A percentile compares a stretch with the other conserved stretches of the same genome.
phyloP scores from a whole-genome alignment of 2,888 invertebrate genomes.

The Acronicta aceris region DNA sequence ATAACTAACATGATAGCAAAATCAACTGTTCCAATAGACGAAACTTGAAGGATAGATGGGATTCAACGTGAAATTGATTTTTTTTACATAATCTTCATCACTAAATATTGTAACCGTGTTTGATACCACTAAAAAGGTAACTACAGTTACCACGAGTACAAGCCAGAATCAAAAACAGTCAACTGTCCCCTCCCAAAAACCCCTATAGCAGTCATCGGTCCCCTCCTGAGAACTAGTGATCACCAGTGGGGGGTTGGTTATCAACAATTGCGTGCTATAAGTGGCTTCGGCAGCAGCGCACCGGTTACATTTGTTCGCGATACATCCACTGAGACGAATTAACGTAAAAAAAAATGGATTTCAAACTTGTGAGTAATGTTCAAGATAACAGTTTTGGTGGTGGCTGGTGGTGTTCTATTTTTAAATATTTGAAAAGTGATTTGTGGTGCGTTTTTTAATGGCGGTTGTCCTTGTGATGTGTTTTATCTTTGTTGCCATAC shows the following conservation, averaged over 20 bases:
- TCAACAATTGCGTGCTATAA: slow-evolving; percentile 41
- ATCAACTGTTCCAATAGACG: too few species aligned
- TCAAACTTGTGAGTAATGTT: slow-evolving; percentile 62
- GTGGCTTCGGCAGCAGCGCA: slow-evolving; percentile 7
- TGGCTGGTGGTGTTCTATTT: slow-evolving; percentile 37
- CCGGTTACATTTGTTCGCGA: slow-evolving; percentile 36
- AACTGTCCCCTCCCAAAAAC: background rate
- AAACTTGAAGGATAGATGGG: too few species aligned
- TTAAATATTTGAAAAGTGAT: slow-evolving; percentile 28
- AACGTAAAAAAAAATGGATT: slow-evolving; percentile 58
- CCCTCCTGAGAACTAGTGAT: background rate
- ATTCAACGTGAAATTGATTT: too few species aligned
- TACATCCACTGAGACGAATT: slow-evolving; percentile 17
- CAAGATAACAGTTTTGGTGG: slow-evolving; percentile 13
- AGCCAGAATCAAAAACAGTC: background rate
- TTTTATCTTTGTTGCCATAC: background rate
- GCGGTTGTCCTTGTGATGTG: slow-evolving; percentile 4
- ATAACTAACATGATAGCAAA: too few species aligned
- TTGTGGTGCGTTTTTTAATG: slow-evolving; percentile 20
- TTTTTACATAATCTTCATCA: too few species aligned
- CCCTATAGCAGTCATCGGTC: too few species aligned
- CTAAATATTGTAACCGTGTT: too few species aligned
- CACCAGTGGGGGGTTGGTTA: slow-evolving; percentile 33
- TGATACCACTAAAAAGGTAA: too few species aligned
- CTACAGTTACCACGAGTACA: too few species aligned